Evolutionary conservation across 2,797 vertebrate species (phyloP), one percentile per base, ranked within the genome.

Genomic region (Paedocypris micromegethes): DNA sequence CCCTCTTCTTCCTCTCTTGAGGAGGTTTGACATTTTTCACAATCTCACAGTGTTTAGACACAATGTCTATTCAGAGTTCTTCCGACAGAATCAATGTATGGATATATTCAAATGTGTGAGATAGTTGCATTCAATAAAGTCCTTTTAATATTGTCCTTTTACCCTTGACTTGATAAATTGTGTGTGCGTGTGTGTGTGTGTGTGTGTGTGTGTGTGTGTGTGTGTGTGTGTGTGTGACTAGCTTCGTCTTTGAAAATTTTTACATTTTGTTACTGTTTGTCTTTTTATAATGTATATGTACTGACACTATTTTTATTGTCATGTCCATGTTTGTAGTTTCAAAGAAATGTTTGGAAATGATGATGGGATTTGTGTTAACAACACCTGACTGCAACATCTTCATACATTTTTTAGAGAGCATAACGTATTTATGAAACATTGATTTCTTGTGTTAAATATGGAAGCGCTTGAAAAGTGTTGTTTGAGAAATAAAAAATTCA

Each of bases 11-110:
- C 63, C 50, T 23, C 67, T 70, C 44, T 38, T 3, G 64, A 55
- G 59, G 68, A 51, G 49, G 48, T 73, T 68, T 78, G 74, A 78
- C 74, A 75, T 76, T 77, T 73, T 76, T 66, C 40, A 58, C 50
- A 45, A 43, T 3, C 39, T 75, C 58, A 40, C 69, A 65, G 57
- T 72, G 70, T 70, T 75, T 73, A 47, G 65, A 48, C 23, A 5
- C 57, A 66, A 45, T 46, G 51, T 65, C 55, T 56, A 51, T 52
- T 59, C 41, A 42, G 23, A 46, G 63, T 48, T 56, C 52, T 73
- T 55, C 6, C 9, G 71, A 68, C 68, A 58, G 41, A 73, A 76
- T 78, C 68, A 46, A 74, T 75, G 42, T 67, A 74, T 72, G 57
- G 72, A 72, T 53, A 2, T 47, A 60, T 61, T 64, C 46, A 72